phyloP scores from a whole-genome alignment of 2,797 vertebrate species.

The Sarcophilus harrisii region DNA sequence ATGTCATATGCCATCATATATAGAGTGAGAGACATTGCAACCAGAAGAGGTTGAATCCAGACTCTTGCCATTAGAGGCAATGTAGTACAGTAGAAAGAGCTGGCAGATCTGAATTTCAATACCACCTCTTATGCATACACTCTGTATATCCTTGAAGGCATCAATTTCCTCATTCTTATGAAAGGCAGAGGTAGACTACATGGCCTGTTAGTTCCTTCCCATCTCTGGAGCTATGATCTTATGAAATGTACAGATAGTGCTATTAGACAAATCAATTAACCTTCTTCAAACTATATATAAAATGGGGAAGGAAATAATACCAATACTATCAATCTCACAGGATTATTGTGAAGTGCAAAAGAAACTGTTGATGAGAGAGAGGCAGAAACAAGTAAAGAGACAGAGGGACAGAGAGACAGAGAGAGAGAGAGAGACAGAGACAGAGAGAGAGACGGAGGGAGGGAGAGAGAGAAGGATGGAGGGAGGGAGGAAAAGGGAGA shows the following conservation, averaged over 20 bases:
- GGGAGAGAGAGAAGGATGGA: too few relatives aligned
- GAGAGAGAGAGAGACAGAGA: too few relatives aligned
- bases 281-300: background rate
- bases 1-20: background rate
- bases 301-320: background rate
- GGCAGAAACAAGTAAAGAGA: background rate
- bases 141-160: background rate
- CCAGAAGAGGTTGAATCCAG: background rate
- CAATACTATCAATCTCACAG: background rate
- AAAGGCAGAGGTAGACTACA: background rate
- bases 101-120: background rate
- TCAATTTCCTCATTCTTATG: background rate
- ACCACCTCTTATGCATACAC: background rate
- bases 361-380: background rate
- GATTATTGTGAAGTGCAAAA: background rate
- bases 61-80: background rate
- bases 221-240: background rate
- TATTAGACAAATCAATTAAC: background rate
- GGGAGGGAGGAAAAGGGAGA: too few relatives aligned
- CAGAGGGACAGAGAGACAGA: too few relatives aligned
- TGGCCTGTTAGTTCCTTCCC: background rate
- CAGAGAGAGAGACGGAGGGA: too few relatives aligned
- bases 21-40: background rate
- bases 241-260: background rate
- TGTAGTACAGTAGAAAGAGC: background rate